Conservation (phyloP, 2,888 invertebrate species). For the Coelopa pilipes region DNA sequence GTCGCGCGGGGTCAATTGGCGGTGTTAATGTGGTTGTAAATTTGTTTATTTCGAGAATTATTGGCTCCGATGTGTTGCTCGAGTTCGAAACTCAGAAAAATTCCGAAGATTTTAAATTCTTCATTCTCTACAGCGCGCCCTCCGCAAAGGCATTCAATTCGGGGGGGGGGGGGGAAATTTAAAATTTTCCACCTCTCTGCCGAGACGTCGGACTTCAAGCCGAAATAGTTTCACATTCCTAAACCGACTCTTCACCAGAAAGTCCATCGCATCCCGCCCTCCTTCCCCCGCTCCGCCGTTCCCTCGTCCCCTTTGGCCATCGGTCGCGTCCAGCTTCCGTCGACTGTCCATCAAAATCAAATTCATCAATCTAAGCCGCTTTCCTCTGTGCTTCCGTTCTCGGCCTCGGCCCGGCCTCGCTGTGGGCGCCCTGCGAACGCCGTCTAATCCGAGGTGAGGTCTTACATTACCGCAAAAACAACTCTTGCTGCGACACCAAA, state of each 20-base stretch:
- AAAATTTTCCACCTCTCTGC: neutral
- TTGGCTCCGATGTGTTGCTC: no score
- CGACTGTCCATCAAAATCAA: constrained; percentile 28
- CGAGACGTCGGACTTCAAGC: neutral
- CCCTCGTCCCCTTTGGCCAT: neutral
- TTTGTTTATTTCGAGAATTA: constrained; percentile 6
- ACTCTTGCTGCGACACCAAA: neutral
- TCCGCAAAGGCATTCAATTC: neutral
- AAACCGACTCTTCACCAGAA: neutral
- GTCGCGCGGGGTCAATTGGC: constrained; percentile 24
- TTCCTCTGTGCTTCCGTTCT: neutral
- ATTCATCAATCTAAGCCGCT: constrained; percentile 33
- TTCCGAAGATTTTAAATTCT: neutral
- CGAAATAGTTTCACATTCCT: neutral
- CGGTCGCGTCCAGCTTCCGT: neutral
- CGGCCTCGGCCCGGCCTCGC: neutral
- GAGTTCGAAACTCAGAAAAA: neutral
- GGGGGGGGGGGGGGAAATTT: neutral
- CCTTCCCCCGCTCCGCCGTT: neutral
- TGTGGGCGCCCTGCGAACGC: neutral
- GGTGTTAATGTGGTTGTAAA: constrained; percentile 27
- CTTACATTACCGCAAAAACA: constrained; percentile 12
- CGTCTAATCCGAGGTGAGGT: constrained; percentile 14
- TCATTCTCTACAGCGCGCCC: neutral
- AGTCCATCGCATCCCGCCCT: neutral